Evolutionary conservation across 2,797 vertebrate species (phyloP).

Genomic region (Cirrhinus mrigala): DNA sequence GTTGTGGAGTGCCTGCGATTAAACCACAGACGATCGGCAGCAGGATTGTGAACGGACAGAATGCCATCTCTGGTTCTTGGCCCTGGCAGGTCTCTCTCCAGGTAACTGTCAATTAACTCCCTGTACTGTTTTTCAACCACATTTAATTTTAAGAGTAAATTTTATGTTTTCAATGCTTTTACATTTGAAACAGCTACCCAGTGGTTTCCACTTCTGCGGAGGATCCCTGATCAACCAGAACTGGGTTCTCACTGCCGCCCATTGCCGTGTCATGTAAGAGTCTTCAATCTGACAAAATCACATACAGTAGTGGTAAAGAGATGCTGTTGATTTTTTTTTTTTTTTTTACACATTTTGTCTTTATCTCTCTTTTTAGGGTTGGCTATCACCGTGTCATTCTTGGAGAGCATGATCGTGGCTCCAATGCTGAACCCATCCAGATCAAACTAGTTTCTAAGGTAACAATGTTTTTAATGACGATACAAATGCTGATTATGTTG

Average conservation of each 20-base stretch:
- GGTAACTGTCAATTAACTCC: conserved; percentile 67
- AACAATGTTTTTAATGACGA: background rate
- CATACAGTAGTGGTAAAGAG: background rate
- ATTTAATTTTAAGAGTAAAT: background rate
- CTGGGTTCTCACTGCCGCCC: conserved; percentile 89
- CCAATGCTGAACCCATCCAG: conserved; percentile 73
- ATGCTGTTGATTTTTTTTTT: too few relatives aligned
- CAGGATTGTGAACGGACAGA: conserved; percentile 84
- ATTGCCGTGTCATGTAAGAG: conserved; percentile 84
- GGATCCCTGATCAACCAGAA: conserved; percentile 83
- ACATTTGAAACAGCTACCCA: conserved; percentile 69
- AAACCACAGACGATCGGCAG: conserved; percentile 76
- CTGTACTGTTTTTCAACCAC: background rate
- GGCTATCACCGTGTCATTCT: conserved; percentile 78
- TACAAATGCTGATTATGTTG: too few relatives aligned
- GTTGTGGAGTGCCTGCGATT: conserved; percentile 84
- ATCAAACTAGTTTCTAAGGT: conserved; percentile 75
- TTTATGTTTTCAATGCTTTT: background rate
- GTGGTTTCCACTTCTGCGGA: conserved; percentile 85
- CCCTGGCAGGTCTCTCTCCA: conserved; percentile 92
- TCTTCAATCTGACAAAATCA: background rate
- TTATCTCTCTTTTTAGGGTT: background rate
- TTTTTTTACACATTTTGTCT: background rate
- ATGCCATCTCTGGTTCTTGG: conserved; percentile 87
- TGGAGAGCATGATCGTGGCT: conserved; percentile 82